These are phyloP conservation scores for Hyla sarda DNA, from an alignment of 2,113 vertebrate genomes.

Conservation along the genomic window DNA sequence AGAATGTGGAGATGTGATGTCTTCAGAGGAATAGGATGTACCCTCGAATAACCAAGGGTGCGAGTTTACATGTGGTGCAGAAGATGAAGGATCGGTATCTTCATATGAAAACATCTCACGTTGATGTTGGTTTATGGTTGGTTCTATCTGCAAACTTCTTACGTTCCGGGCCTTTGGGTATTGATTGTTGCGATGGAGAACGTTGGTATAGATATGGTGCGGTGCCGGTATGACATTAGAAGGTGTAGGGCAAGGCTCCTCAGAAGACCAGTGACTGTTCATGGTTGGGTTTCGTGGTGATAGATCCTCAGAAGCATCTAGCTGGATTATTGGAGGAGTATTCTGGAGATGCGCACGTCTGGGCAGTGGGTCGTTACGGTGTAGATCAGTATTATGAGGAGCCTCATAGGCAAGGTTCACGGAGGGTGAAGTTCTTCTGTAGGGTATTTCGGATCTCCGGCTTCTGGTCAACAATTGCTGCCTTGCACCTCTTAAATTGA, in stretches of 20 bases:
- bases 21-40: not conserved
- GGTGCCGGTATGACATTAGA: not conserved
- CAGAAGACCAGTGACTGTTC: not conserved
- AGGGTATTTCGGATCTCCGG: not conserved
- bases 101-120: not conserved
- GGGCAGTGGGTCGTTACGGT: not conserved
- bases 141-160: not conserved
- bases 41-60: not conserved
- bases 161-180: not conserved
- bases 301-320: not conserved
- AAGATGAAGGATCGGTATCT: not conserved
- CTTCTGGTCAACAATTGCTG: not conserved
- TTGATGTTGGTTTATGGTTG: not conserved
- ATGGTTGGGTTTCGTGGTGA: not conserved
- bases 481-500: not conserved
- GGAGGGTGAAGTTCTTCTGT: not conserved
- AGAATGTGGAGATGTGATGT: not conserved
- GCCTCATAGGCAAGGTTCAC: slow-evolving; percentile 2
- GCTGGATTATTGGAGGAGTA: not conserved
- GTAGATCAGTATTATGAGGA: not conserved
- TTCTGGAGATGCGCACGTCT: not conserved
- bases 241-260: too few species aligned
- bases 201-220: slow-evolving; percentile 20
- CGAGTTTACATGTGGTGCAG: not conserved
- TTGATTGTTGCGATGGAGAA: slow-evolving; percentile 5